A percentile compares a stretch with the other conserved stretches of the same genome.
These are phyloP conservation scores for Furcula furcula DNA, from an alignment of 2,888 invertebrate genomes.

Conservation along the genomic window DNA sequence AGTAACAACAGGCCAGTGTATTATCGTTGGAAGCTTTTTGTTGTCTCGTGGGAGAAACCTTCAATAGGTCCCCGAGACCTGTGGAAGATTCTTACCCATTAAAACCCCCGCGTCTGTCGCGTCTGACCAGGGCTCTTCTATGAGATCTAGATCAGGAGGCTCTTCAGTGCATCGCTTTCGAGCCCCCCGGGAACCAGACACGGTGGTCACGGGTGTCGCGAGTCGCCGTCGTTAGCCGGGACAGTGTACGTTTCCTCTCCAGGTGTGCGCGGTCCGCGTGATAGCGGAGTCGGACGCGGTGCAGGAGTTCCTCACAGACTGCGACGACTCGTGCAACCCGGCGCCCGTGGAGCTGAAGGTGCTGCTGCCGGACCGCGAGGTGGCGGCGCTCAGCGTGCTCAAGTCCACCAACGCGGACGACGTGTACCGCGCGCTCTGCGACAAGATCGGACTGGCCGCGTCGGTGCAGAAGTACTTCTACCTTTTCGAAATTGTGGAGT, in stretches of 20 bases:
- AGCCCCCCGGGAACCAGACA: no score
- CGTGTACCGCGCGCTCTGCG: slow-evolving; percentile 93
- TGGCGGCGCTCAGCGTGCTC: slow-evolving; percentile 93
- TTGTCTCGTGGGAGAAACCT: no score
- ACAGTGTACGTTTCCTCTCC: slow-evolving; percentile 2
- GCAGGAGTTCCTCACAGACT: slow-evolving; percentile 97
- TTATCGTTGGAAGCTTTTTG: no score
- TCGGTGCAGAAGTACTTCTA: slow-evolving; percentile 95
- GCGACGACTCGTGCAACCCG: slow-evolving; percentile 90
- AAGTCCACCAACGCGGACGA: slow-evolving; percentile 95
- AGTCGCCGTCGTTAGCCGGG: no score
- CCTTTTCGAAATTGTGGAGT: slow-evolving; percentile 98
- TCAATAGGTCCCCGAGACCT: no score
- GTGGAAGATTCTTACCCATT: no score
- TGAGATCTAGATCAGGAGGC: no score
- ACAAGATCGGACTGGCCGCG: slow-evolving; percentile 90
- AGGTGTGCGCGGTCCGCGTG: slow-evolving; percentile 97
- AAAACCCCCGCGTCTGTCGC: no score
- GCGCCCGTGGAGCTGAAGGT: slow-evolving; percentile 89
- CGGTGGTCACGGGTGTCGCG: no score
- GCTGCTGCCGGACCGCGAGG: slow-evolving; percentile 94
- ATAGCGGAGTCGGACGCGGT: slow-evolving; percentile 98
- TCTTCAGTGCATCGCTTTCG: no score
- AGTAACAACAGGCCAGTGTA: no score
- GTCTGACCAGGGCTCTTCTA: no score